Evolutionary conservation across 2,113 vertebrate genomes (phyloP).

Genomic region (Hydrochoerus hydrochaeris): DNA sequence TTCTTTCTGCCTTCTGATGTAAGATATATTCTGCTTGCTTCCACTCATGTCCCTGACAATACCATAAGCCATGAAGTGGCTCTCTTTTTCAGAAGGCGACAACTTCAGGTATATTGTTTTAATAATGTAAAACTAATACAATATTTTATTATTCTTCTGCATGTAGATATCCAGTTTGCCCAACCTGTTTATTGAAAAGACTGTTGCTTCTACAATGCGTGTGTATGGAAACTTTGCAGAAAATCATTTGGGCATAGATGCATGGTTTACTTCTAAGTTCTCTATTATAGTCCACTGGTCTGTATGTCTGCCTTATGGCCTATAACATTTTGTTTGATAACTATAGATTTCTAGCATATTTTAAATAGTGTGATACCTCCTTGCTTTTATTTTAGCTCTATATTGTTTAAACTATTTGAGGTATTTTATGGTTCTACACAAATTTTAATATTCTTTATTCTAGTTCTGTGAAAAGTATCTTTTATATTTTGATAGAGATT

Average conservation of each 20-base stretch:
- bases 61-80: too few species aligned
- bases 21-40: not conserved
- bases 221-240: not conserved
- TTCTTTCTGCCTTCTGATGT: not conserved
- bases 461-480: not conserved
- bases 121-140: too few species aligned
- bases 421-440: not conserved
- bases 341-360: not conserved
- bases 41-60: too few species aligned
- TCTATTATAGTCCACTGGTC: not conserved
- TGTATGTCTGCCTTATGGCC: not conserved
- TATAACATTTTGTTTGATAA: not conserved
- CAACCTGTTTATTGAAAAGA: too few species aligned
- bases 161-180: too few species aligned
- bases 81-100: too few species aligned
- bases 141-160: too few species aligned
- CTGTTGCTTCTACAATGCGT: not conserved
- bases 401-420: not conserved
- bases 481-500: not conserved
- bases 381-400: not conserved
- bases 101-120: too few species aligned
- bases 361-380: not conserved
- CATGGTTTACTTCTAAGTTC: not conserved
- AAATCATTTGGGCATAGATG: not conserved
- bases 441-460: not conserved